Evolutionary conservation across 2,888 invertebrate species (phyloP).

Genomic region (Beris morrisii): DNA sequence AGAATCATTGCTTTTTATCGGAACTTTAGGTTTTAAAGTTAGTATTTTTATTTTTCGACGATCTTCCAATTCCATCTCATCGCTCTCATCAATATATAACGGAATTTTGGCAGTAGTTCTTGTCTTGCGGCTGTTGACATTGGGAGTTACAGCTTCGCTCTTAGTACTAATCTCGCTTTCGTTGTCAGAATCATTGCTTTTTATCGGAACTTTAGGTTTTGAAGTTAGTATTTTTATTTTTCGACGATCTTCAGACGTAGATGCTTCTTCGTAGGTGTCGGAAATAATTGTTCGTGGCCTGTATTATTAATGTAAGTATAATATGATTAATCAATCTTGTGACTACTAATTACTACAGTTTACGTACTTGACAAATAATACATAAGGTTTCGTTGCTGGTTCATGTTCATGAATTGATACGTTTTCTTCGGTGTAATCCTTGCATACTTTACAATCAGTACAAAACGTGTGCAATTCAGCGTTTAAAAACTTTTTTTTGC

Average conservation of each 20-base stretch:
- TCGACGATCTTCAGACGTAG: not conserved
- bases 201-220: constrained; percentile 1
- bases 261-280: too few relatives aligned
- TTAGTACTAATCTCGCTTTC: constrained; percentile 47
- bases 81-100: not conserved
- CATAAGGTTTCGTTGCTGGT: not conserved
- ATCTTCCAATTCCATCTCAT: constrained; percentile 36
- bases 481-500: constrained; percentile 8
- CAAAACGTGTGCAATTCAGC: not conserved
- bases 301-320: too few relatives aligned
- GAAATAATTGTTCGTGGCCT: too few relatives aligned
- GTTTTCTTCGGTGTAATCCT: not conserved
- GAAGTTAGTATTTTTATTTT: constrained; percentile 25
- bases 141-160: not conserved
- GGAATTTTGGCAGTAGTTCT: not conserved
- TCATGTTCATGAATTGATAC: not conserved
- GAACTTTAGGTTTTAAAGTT: constrained; percentile 12
- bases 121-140: not conserved
- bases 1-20: constrained; percentile 33
- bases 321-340: too few relatives aligned
- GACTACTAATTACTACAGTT: too few relatives aligned
- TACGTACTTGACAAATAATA: too few relatives aligned
- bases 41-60: constrained; percentile 24
- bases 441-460: not conserved
- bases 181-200: constrained; percentile 33